A percentile compares a stretch with the other conserved stretches of the same genome.
Conservation (phyloP, 2,888 invertebrate genomes). For the Athetis lepigone region DNA sequence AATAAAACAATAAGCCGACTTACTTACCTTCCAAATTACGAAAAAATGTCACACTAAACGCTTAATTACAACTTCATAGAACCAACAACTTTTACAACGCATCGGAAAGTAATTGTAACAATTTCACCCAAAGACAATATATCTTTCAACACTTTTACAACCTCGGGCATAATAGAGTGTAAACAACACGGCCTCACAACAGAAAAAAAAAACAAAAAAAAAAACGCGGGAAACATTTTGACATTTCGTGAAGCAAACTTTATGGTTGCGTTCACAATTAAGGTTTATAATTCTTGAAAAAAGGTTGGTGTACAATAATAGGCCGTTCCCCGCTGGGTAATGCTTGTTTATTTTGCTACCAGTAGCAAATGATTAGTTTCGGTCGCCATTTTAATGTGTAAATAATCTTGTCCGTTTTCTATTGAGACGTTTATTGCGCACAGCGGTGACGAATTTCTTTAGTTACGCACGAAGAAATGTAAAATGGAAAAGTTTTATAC, state of each 20-base stretch:
- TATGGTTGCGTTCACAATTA: conserved; percentile 81
- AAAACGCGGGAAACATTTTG: conserved; percentile 83
- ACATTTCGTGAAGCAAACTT: conserved; percentile 76
- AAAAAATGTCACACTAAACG: conserved; percentile 58
- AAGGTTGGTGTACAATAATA: conserved; percentile 76
- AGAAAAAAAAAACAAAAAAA: conserved; percentile 69
- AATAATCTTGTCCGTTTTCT: conserved; percentile 81
- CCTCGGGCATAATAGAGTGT: conserved; percentile 71
- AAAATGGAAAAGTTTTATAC: conserved; percentile 50
- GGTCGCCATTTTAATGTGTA: conserved; percentile 84
- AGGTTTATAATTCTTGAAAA: conserved; percentile 83
- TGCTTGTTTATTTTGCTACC: conserved; percentile 81
- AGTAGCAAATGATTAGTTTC: conserved; percentile 89
- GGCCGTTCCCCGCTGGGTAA: conserved; percentile 77
- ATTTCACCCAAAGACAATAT: conserved; percentile 74
- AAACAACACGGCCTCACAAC: conserved; percentile 69
- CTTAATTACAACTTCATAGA: conserved; percentile 61
- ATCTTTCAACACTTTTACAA: conserved; percentile 69
- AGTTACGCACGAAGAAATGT: conserved; percentile 66
- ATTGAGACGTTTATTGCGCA: conserved; percentile 63
- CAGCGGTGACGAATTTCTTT: conserved; percentile 72
- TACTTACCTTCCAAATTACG: conserved; percentile 19
- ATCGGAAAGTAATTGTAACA: conserved; percentile 82
- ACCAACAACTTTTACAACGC: conserved; percentile 66
- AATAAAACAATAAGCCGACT: conserved; percentile 4